Percentiles rank a stretch among this genome's conserved stretches.
phyloP scores from a whole-genome alignment of 2,113 vertebrate genomes.

The Sitta europaea region DNA sequence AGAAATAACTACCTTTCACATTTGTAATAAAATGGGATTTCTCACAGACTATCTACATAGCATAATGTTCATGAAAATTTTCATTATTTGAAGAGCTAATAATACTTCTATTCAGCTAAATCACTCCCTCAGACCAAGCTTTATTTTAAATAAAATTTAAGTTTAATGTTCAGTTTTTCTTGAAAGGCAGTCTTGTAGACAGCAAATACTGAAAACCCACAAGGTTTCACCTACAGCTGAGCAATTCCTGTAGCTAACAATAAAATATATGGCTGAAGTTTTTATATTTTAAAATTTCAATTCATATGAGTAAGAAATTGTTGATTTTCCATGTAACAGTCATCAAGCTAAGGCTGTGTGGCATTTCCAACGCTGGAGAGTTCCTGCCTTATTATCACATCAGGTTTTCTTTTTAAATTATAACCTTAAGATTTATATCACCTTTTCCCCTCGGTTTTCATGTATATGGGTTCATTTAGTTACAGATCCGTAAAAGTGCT shows the following conservation, averaged over 20 bases:
- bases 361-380: neutral
- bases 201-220: neutral
- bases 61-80: neutral
- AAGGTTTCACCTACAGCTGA: neutral
- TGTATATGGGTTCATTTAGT: neutral
- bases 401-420: neutral
- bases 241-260: neutral
- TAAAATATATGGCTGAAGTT: neutral
- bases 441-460: neutral
- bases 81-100: neutral
- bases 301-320: neutral
- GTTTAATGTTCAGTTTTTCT: neutral
- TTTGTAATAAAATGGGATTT: neutral
- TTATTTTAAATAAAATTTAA: neutral
- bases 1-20: neutral
- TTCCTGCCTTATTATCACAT: neutral
- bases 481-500: neutral
- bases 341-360: neutral
- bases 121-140: neutral
- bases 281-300: neutral
- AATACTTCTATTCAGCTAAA: neutral
- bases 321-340: neutral
- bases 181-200: neutral
- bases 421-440: neutral
- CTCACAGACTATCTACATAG: neutral